These are phyloP conservation scores for Syngnathus floridae DNA, from an alignment of 2,113 vertebrate species.

Conservation along the genomic window DNA sequence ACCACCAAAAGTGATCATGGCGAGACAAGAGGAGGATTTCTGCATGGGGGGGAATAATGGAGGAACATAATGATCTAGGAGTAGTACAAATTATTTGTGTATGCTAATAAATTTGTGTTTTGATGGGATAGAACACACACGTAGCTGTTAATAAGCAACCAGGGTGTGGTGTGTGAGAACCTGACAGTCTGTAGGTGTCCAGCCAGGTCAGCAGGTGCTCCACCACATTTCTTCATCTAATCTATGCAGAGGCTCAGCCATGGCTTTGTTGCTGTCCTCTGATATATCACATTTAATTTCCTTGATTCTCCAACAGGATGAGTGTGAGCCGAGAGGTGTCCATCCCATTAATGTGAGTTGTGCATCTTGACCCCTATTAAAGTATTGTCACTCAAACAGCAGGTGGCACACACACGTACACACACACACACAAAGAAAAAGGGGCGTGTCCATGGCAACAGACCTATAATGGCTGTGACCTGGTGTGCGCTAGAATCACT, in stretches of 20 bases:
- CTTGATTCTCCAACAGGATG: constrained; percentile 58
- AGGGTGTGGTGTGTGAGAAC: background rate
- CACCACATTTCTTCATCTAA: background rate
- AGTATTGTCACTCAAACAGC: constrained; percentile 62
- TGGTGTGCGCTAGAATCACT: constrained; percentile 68
- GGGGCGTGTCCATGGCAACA: constrained; percentile 68
- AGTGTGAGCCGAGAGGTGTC: constrained; percentile 54
- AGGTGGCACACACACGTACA: constrained; percentile 62
- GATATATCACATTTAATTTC: constrained; percentile 52
- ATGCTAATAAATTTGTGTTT: background rate
- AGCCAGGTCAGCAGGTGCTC: background rate
- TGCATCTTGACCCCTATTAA: constrained; percentile 74
- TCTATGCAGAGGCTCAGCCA: background rate
- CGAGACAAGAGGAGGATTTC: too few relatives aligned
- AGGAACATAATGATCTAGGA: background rate
- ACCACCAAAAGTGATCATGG: too few relatives aligned
- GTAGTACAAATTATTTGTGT: background rate
- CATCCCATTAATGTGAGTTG: constrained; percentile 59
- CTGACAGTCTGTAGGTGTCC: background rate
- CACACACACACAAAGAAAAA: constrained; percentile 22
- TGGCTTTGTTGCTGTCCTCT: constrained; percentile 8
- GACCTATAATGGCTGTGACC: constrained; percentile 60
- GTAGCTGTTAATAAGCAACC: background rate
- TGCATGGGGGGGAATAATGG: background rate
- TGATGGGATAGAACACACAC: background rate